Evolutionary conservation across 2,888 invertebrate genomes (phyloP).

Genomic region (Poecilobothrus nobilitatus): DNA sequence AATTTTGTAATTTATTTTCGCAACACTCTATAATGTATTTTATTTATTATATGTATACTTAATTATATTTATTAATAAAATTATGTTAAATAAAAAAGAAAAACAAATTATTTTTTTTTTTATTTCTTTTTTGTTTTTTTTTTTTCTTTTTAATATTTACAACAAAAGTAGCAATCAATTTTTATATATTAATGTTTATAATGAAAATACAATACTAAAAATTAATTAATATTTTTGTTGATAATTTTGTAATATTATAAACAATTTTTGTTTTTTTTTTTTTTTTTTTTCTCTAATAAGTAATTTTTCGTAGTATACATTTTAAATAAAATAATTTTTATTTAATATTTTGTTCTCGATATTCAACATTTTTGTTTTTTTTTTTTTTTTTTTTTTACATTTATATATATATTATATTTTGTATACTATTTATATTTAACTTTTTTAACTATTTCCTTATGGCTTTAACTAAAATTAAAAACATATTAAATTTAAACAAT

Average conservation of each 20-base stretch:
- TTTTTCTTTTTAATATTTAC: neutral
- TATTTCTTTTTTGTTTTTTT: neutral
- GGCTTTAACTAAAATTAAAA: neutral
- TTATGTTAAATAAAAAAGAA: neutral
- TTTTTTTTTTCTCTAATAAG: neutral
- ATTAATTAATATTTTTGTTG: too few species aligned
- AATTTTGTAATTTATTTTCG: too few species aligned
- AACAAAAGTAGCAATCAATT: slow-evolving; percentile 2
- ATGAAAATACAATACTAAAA: neutral
- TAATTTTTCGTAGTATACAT: too few species aligned
- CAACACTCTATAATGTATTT: too few species aligned
- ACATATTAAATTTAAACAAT: neutral
- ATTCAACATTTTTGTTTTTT: neutral
- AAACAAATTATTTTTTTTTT: neutral
- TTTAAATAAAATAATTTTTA: neutral
- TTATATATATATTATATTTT: neutral
- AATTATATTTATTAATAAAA: neutral
- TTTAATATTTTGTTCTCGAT: neutral
- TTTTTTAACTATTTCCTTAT: neutral
- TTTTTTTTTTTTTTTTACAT: neutral
- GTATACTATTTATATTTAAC: neutral
- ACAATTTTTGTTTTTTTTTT: neutral
- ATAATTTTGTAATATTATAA: neutral
- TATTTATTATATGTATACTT: neutral
- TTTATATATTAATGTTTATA: neutral